These are phyloP conservation scores for Dicaeum eximium DNA, from an alignment of 2,113 vertebrate species.

Conservation along the genomic window DNA sequence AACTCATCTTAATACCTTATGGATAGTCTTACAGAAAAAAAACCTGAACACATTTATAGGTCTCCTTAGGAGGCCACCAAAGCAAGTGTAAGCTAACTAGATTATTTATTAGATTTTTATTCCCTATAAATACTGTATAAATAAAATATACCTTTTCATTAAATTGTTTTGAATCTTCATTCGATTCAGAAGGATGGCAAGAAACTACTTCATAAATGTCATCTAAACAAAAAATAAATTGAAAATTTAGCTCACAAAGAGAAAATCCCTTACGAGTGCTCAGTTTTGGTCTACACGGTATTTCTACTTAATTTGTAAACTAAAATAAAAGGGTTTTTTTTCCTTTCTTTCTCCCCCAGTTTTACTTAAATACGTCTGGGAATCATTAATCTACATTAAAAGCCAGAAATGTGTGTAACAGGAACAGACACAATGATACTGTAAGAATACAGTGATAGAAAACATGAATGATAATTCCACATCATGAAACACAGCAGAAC, in stretches of 20 bases:
- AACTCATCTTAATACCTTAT: neutral
- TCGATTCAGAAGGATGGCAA: constrained; percentile 32
- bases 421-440: neutral
- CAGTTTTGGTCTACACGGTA: neutral
- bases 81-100: neutral
- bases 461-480: neutral
- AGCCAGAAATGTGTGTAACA: neutral
- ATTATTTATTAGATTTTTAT: neutral
- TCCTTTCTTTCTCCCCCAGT: neutral
- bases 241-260: neutral
- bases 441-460: neutral
- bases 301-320: neutral
- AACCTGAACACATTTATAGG: neutral
- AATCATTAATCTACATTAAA: neutral
- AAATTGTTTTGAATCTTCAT: constrained; percentile 60
- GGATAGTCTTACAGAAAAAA: neutral
- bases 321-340: neutral
- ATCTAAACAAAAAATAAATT: constrained; percentile 23
- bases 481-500: neutral
- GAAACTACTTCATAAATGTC: constrained; percentile 6
- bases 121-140: neutral
- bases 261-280: neutral
- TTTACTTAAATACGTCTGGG: neutral
- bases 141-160: constrained; percentile 70
- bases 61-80: neutral